phyloP scores from a whole-genome alignment of 1,140 invertebrate genomes.

The Cotesia chilonis region DNA sequence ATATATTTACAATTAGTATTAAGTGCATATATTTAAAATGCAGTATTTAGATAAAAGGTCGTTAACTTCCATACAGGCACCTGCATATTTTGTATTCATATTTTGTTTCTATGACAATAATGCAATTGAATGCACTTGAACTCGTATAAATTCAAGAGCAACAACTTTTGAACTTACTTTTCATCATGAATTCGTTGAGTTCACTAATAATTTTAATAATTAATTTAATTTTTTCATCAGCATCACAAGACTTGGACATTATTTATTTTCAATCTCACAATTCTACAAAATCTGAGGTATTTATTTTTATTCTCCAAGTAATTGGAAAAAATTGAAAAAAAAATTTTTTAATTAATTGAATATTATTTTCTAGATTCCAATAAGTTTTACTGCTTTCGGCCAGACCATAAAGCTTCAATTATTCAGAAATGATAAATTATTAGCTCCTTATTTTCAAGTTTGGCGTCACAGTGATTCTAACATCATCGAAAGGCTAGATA shows the following conservation, averaged over 20 bases:
- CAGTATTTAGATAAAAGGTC: conserved; percentile 34
- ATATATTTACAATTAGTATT: not conserved
- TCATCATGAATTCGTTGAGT: conserved; percentile 11
- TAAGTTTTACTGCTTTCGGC: conserved; percentile 56
- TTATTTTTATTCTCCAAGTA: not conserved
- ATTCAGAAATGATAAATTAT: conserved; percentile 63
- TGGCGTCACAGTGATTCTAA: conserved; percentile 56
- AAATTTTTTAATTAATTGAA: conserved; percentile 13
- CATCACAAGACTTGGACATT: conserved; percentile 31
- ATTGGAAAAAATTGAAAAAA: no score
- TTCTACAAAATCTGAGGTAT: conserved; percentile 12
- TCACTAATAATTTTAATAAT: not conserved
- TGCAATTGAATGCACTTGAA: conserved; percentile 43
- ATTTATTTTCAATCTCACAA: conserved; percentile 25
- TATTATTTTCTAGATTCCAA: conserved; percentile 50
- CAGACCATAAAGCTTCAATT: conserved; percentile 59
- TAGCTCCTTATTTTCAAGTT: conserved; percentile 62
- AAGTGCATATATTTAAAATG: not conserved
- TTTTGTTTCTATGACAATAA: conserved; percentile 38
- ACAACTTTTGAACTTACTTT: not conserved
- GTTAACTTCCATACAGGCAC: conserved; percentile 48
- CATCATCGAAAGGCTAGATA: conserved; percentile 42
- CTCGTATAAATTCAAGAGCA: conserved; percentile 40
- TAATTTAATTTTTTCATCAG: not conserved
- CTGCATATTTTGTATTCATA: conserved; percentile 48